Conservation (phyloP, 2,888 invertebrate species). For the Eulithis prunata region DNA sequence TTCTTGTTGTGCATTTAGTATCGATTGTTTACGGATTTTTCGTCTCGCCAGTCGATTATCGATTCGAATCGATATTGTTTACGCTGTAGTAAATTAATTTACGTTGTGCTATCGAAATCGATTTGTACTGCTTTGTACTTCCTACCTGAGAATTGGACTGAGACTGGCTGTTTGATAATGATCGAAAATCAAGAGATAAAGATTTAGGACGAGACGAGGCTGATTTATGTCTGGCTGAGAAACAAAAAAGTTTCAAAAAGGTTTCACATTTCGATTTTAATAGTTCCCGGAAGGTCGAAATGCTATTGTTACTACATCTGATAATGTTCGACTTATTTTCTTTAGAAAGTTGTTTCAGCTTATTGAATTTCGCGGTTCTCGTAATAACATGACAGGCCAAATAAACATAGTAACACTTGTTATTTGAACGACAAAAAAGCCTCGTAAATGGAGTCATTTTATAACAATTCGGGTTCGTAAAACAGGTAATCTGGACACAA, state of each 20-base stretch:
- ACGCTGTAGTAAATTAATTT: conserved; percentile 53
- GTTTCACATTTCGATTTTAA: conserved; percentile 31
- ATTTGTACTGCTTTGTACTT: conserved; percentile 57
- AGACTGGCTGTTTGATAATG: conserved; percentile 20
- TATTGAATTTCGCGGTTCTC: conserved; percentile 66
- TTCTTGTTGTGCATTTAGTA: conserved; percentile 56
- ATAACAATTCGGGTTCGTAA: conserved; percentile 70
- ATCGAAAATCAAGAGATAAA: conserved; percentile 35
- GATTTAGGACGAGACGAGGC: conserved; percentile 20
- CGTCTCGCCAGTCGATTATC: conserved; percentile 53
- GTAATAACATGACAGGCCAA: conserved; percentile 70
- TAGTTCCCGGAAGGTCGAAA: conserved; percentile 41
- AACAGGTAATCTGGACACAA: conserved; percentile 79
- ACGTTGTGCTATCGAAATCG: conserved; percentile 57
- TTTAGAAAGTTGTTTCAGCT: conserved; percentile 62
- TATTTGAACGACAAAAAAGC: conserved; percentile 71
- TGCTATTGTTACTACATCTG: conserved; percentile 34
- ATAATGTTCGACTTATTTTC: conserved; percentile 32
- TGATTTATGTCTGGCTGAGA: conserved; percentile 38
- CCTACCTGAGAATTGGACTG: conserved; percentile 35
- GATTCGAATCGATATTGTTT: conserved; percentile 51
- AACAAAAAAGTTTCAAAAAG: conserved; percentile 28
- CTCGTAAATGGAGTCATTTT: conserved; percentile 78
- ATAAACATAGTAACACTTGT: conserved; percentile 73
- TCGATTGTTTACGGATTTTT: conserved; percentile 69